A percentile compares a stretch with the other conserved stretches of the same genome.
Evolutionary conservation across 2,113 vertebrate species (phyloP).

Genomic region (Dicrurus megarhynchus): DNA sequence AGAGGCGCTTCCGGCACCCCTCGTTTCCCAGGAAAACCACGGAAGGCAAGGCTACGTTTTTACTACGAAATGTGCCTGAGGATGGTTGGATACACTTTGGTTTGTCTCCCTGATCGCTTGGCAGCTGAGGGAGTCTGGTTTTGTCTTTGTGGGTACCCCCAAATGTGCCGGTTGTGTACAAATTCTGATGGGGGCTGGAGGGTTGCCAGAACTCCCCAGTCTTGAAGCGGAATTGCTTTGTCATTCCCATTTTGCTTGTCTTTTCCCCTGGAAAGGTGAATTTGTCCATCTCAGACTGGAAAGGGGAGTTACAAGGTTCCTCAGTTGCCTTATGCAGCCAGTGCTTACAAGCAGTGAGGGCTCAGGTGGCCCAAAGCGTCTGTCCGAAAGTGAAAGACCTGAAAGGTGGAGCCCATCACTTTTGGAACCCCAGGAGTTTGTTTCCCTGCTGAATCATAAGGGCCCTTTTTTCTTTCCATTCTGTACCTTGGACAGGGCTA

Average conservation of each 20-base stretch:
- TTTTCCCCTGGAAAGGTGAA: background rate
- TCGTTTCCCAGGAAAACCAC: background rate
- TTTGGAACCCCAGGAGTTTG: background rate
- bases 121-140: rapidly evolving
- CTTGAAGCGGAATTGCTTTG: background rate
- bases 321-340: rapidly evolving
- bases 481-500: background rate
- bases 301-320: background rate
- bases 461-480: background rate
- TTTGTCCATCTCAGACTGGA: background rate
- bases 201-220: background rate
- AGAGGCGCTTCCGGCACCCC: background rate
- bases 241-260: background rate
- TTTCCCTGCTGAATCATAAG: background rate
- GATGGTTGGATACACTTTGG: rapidly evolving
- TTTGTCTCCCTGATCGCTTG: rapidly evolving
- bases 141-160: background rate
- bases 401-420: background rate
- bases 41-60: background rate
- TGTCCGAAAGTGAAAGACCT: background rate
- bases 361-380: background rate
- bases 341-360: background rate
- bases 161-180: rapidly evolving
- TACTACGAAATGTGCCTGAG: rapidly evolving
- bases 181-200: background rate